These are phyloP conservation scores for Nerophis lumbriciformis DNA, from an alignment of 2,113 vertebrate genomes.

Conservation along the genomic window DNA sequence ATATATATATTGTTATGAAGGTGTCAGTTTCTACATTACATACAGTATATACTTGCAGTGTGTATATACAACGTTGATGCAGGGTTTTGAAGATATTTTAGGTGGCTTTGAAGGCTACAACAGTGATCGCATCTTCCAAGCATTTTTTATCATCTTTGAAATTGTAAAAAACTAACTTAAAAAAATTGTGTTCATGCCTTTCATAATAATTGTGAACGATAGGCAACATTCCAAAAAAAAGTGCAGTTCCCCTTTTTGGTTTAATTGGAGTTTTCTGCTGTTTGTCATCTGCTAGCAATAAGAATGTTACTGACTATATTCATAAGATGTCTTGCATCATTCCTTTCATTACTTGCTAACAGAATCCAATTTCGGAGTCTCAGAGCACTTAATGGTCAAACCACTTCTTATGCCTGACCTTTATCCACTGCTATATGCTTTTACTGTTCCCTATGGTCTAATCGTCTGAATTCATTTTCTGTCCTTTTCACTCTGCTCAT, in stretches of 20 bases:
- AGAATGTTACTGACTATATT: not conserved
- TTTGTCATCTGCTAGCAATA: not conserved
- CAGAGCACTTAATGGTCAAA: not conserved
- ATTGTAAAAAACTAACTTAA: too few species aligned
- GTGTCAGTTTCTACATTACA: too few species aligned
- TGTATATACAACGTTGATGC: too few species aligned
- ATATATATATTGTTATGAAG: too few species aligned
- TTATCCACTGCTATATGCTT: not conserved
- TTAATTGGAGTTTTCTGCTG: not conserved
- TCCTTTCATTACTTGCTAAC: not conserved
- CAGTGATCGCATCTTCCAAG: too few species aligned
- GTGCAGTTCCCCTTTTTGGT: not conserved
- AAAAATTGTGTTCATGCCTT: too few species aligned
- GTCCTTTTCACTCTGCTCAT: not conserved
- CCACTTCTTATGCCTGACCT: not conserved
- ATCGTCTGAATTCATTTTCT: constrained; percentile 2
- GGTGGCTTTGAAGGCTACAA: too few species aligned
- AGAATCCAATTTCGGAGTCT: not conserved
- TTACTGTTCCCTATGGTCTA: constrained; percentile 1
- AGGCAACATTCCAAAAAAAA: too few species aligned
- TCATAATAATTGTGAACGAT: too few species aligned
- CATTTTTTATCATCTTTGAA: too few species aligned
- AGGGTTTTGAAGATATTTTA: too few species aligned
- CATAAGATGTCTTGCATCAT: not conserved
- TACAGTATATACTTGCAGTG: too few species aligned